phyloP scores from a whole-genome alignment of 2,113 vertebrate genomes.

The Sinocyclocheilus rhinocerous region DNA sequence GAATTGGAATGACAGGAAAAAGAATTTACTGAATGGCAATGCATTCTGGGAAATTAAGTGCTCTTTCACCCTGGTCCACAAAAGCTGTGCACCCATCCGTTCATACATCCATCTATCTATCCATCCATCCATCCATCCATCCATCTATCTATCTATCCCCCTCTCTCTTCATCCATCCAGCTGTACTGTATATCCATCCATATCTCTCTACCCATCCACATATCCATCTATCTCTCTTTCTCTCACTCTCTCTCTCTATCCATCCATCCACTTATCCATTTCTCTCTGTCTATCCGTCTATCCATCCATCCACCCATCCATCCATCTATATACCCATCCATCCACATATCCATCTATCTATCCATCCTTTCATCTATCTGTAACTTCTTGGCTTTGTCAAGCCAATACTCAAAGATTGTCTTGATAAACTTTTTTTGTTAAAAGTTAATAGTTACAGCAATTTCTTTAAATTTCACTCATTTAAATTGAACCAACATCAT shows the following conservation, averaged over 20 bases:
- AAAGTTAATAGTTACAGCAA: background rate
- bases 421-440: background rate
- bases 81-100: background rate
- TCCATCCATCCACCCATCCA: background rate
- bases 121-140: background rate
- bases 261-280: background rate
- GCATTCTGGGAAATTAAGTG: background rate
- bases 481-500: background rate
- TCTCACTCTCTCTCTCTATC: background rate
- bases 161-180: background rate
- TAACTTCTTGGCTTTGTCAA: background rate
- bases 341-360: no score
- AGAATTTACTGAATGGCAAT: background rate
- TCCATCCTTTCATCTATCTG: background rate
- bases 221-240: background rate
- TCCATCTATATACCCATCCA: no score
- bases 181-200: background rate
- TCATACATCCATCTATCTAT: background rate
- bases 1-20: background rate
- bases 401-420: background rate
- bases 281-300: background rate
- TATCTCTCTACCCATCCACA: background rate
- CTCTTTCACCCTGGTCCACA: background rate
- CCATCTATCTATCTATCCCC: background rate
- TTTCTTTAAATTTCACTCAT: no score